Conservation (phyloP, 2,888 invertebrate genomes). For the Candidula unifasciata region DNA sequence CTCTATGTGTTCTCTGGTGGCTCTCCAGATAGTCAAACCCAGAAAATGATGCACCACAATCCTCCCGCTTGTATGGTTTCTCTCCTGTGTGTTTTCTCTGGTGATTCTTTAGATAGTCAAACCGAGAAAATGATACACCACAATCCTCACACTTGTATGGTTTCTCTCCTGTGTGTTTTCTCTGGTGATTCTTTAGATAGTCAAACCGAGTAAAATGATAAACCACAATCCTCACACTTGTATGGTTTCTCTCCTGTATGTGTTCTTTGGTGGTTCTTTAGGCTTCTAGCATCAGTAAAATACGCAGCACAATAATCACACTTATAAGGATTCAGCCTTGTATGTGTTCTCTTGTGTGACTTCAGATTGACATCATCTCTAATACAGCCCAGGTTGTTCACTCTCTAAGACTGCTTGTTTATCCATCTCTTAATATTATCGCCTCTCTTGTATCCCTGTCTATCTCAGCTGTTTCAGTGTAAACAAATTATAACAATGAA, state of each 20-base stretch:
- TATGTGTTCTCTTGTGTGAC: not conserved
- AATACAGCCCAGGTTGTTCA: too few relatives aligned
- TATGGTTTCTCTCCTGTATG: conserved; percentile 6
- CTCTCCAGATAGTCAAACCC: not conserved
- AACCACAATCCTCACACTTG: not conserved
- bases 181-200: not conserved
- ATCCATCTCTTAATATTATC: too few relatives aligned
- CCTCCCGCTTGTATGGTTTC: too few relatives aligned
- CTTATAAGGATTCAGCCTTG: not conserved
- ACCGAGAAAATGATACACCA: not conserved
- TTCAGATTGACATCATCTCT: not conserved
- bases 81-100: not conserved
- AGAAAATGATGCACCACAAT: not conserved
- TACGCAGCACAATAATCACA: not conserved
- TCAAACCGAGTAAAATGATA: not conserved
- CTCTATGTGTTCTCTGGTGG: not conserved
- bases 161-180: not conserved
- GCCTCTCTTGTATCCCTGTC: too few relatives aligned
- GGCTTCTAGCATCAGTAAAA: not conserved
- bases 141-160: not conserved
- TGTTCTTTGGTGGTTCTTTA: not conserved
- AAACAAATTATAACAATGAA: too few relatives aligned
- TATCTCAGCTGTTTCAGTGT: too few relatives aligned
- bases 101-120: not conserved
- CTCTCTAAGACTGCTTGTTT: too few relatives aligned